Evolutionary conservation across 2,797 vertebrate species (phyloP), one percentile per base, ranked within the genome.

Genomic region (Strix occidentalis): DNA sequence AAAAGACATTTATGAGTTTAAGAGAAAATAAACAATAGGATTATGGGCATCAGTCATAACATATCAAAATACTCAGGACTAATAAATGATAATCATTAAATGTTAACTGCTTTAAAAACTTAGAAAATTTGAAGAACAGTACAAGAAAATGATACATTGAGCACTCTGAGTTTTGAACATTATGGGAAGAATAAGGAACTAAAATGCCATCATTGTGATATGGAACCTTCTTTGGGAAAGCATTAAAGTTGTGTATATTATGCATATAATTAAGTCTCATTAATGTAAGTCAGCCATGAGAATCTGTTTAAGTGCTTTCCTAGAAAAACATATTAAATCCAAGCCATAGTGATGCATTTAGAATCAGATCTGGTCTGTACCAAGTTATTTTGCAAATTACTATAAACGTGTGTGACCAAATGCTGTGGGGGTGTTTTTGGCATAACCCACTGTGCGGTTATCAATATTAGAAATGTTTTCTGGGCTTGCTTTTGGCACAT

Each of bases 301-400:
- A 88, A 93, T 85, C 91, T 84, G 50, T 76, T 90, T 88, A 90
- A 90, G 66, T 78, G 43, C 63, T 87, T 93, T 94, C 51, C 74
- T 80, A 61, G 84, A 76, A 86, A 89, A 89, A 65, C 31, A 3
- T 48, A 37, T 37, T 76, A 68, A 91, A 90, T 74, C 56, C 56
- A 58, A 86, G 72, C 56, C 31, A 45, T 16, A 35, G 61, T 26
- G 48, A 63, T 76, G 46, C 35, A 86, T 79, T 81, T 51, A 69
- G 35, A 72, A 28, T 70, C 48, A 74, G 56, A 23, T 75, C 51
- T 80, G 37, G 13, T 39, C 57, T 35, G 19, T 24, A 45, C 6
- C 28, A 50, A 1, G 9, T 35, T 89, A 31, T 78, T 87, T 51
- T 75, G 18, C 57, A 89, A 87, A 80, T 85, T 56, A 37, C 26